Conservation (phyloP, 2,113 vertebrate species). For the Geococcyx californianus region DNA sequence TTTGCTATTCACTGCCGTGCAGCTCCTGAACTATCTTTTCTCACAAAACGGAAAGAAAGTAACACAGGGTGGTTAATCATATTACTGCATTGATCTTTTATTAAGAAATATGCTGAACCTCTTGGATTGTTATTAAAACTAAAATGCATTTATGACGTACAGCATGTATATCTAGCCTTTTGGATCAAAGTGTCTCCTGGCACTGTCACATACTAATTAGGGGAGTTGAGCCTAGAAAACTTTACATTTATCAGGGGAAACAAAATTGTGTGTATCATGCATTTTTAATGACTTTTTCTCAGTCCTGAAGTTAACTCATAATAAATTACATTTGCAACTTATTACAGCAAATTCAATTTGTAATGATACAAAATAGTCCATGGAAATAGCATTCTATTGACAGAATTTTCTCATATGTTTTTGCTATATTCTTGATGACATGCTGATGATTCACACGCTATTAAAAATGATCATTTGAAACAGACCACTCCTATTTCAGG, state of each 20-base stretch:
- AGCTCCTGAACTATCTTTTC: slow-evolving; percentile 20
- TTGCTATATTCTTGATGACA: neutral
- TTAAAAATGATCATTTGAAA: slow-evolving; percentile 25
- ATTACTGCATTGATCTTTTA: slow-evolving; percentile 41
- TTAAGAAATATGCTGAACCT: slow-evolving; percentile 56
- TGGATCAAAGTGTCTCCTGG: slow-evolving; percentile 19
- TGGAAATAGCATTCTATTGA: slow-evolving; percentile 34
- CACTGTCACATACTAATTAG: slow-evolving; percentile 11
- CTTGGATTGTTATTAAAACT: slow-evolving; percentile 44
- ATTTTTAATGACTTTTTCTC: slow-evolving; percentile 45
- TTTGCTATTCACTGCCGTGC: slow-evolving; percentile 24
- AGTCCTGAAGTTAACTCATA: slow-evolving; percentile 19
- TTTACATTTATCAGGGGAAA: slow-evolving; percentile 14
- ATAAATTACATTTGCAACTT: slow-evolving; percentile 41
- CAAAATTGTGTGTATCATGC: slow-evolving; percentile 23
- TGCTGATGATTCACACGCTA: neutral
- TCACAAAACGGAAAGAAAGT: slow-evolving; percentile 38
- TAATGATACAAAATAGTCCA: slow-evolving; percentile 14
- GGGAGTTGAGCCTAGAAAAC: neutral
- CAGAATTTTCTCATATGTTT: neutral
- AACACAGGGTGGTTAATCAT: slow-evolving; percentile 45
- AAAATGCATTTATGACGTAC: slow-evolving; percentile 20
- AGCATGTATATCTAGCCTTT: slow-evolving; percentile 13
- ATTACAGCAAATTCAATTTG: slow-evolving; percentile 11
- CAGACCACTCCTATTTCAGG: neutral